A percentile compares a stretch with the other conserved stretches of the same genome.
Evolutionary conservation across 2,888 invertebrate genomes (phyloP).

Genomic region (Portevinia maculata): DNA sequence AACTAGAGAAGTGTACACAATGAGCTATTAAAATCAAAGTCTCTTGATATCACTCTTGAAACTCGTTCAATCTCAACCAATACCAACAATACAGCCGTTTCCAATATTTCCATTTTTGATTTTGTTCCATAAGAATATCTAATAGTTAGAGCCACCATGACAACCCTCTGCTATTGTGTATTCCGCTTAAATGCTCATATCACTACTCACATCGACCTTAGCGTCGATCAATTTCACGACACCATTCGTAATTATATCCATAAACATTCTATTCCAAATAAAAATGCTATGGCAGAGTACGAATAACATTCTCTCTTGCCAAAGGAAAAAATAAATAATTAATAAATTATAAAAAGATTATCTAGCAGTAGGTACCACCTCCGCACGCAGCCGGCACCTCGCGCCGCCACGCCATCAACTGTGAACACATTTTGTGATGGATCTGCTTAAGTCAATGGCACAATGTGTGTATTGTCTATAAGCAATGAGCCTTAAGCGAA

Average conservation of each 20-base stretch:
- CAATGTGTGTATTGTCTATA: constrained; percentile 41
- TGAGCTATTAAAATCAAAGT: constrained; percentile 26
- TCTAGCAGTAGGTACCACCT: constrained; percentile 63
- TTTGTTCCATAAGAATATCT: constrained; percentile 22
- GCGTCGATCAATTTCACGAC: constrained; percentile 63
- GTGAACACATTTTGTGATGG: constrained; percentile 59
- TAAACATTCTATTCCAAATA: constrained; percentile 45
- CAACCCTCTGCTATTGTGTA: constrained; percentile 33
- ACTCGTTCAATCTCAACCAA: constrained; percentile 15
- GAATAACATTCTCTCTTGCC: constrained; percentile 32
- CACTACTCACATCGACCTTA: constrained; percentile 63
- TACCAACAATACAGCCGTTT: constrained; percentile 19
- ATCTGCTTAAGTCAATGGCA: constrained; percentile 64
- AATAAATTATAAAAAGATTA: constrained; percentile 71
- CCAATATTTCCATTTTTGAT: constrained; percentile 50
- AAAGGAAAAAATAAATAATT: constrained; percentile 66
- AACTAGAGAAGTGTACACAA: constrained; percentile 37
- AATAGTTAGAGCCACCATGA: constrained; percentile 4
- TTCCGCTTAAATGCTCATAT: constrained; percentile 47
- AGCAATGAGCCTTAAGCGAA: constrained; percentile 51
- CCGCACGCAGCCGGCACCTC: constrained; percentile 58
- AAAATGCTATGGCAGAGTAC: constrained; percentile 13
- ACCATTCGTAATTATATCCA: constrained; percentile 55
- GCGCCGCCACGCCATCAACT: too few relatives aligned
- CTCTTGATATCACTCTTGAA: constrained; percentile 22